Evolutionary conservation across 2,113 vertebrate genomes (phyloP).

Genomic region (Suricata suricatta): DNA sequence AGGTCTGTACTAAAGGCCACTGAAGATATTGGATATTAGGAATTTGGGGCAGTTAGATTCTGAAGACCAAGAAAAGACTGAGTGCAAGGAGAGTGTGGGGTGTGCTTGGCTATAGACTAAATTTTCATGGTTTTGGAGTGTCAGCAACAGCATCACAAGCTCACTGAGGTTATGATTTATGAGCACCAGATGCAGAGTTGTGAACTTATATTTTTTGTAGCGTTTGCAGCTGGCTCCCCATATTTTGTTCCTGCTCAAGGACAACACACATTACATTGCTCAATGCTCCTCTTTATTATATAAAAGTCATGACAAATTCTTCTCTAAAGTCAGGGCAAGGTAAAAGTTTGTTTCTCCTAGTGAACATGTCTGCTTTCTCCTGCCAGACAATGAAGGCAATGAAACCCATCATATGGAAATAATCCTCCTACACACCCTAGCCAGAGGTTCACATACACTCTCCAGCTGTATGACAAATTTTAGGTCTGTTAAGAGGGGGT

Average conservation of each 20-base stretch:
- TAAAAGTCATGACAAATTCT: conserved; percentile 54
- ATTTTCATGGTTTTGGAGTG: conserved; percentile 44
- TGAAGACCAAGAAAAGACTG: not conserved
- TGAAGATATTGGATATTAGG: not conserved
- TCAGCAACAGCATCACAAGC: conserved; percentile 37
- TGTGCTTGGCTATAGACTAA: not conserved
- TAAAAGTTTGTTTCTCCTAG: conserved; percentile 30
- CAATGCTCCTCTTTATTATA: not conserved
- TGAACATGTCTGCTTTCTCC: not conserved
- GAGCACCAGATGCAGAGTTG: conserved; percentile 59
- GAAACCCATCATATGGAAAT: not conserved
- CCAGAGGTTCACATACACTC: not conserved
- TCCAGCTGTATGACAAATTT: not conserved
- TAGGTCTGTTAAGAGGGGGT: not conserved
- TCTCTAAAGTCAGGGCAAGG: not conserved
- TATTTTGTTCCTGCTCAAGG: conserved; percentile 60
- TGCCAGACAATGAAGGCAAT: conserved; percentile 12
- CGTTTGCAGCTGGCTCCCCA: conserved; percentile 44
- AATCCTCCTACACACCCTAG: not conserved
- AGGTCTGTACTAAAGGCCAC: not conserved
- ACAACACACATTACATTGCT: conserved; percentile 50
- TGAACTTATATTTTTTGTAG: conserved; percentile 52
- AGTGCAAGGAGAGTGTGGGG: not conserved
- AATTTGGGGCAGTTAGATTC: not conserved
- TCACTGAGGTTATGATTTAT: conserved; percentile 64